Conservation (phyloP, 53 echinoderm and acorn worm species). For the Stichopus horrens region DNA sequence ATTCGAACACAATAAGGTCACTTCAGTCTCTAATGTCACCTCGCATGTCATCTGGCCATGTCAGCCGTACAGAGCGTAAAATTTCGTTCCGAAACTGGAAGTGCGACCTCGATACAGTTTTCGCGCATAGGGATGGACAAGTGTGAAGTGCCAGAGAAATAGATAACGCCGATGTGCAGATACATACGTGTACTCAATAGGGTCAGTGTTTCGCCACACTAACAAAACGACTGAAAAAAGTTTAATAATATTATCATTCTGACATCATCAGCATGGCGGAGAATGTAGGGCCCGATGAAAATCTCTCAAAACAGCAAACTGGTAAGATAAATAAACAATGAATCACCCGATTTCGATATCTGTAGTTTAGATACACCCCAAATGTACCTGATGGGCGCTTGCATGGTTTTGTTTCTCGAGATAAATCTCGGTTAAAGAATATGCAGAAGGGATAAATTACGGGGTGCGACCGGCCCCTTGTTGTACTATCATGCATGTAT, state of each 20-base stretch:
- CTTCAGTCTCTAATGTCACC: no score
- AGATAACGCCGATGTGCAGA: no score
- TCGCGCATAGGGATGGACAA: no score
- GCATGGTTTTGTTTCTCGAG: background rate
- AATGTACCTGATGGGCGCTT: background rate
- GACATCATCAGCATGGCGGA: constrained; percentile 81
- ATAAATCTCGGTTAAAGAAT: background rate
- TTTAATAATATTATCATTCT: constrained; percentile 40
- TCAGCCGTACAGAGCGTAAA: no score
- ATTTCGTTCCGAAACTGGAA: no score
- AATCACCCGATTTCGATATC: background rate
- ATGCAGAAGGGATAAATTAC: constrained; percentile 8
- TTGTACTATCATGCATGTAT: background rate
- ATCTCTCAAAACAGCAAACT: constrained; percentile 43
- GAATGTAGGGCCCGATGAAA: constrained; percentile 58
- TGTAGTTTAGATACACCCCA: background rate
- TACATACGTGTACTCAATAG: background rate
- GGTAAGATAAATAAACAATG: constrained; percentile 41
- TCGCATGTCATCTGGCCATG: no score
- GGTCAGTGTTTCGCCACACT: background rate
- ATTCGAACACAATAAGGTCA: no score
- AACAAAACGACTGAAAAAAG: constrained; percentile 36
- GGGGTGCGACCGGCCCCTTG: constrained; percentile 40
- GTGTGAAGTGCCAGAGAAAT: no score
- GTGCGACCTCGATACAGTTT: no score